Conservation (phyloP, 1,140 invertebrate species). For the Ceratosolen solmsi region DNA sequence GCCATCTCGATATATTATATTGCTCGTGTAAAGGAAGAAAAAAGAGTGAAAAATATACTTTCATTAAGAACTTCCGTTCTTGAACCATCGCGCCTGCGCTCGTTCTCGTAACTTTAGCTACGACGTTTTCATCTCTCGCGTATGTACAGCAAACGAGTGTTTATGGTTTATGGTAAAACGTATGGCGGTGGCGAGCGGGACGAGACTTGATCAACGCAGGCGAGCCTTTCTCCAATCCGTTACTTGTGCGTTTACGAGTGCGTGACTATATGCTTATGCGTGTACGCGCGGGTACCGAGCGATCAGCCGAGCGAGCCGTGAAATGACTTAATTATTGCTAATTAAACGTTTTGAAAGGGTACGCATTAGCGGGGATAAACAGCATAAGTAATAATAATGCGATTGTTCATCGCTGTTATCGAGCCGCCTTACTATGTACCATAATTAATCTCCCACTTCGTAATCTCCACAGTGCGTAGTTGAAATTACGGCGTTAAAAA, state of each 20-base stretch:
- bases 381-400: not conserved
- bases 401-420: not conserved
- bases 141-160: conserved; percentile 33
- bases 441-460: too few species aligned
- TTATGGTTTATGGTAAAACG: conserved; percentile 44
- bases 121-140: conserved; percentile 35
- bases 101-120: conserved; percentile 31
- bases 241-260: not conserved
- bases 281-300: not conserved
- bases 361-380: not conserved
- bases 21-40: not conserved
- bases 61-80: conserved; percentile 43
- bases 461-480: too few species aligned
- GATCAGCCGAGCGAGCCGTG: too few species aligned
- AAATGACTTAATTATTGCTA: not conserved
- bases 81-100: conserved; percentile 24
- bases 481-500: too few species aligned
- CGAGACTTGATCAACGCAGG: not conserved
- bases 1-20: conserved; percentile 1
- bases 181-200: not conserved
- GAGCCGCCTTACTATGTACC: too few species aligned
- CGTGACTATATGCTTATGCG: not conserved
- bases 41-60: conserved; percentile 27
- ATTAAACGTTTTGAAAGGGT: not conserved
- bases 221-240: not conserved